phyloP scores from a whole-genome alignment of 2,113 vertebrate species.

The Cacatua alba region DNA sequence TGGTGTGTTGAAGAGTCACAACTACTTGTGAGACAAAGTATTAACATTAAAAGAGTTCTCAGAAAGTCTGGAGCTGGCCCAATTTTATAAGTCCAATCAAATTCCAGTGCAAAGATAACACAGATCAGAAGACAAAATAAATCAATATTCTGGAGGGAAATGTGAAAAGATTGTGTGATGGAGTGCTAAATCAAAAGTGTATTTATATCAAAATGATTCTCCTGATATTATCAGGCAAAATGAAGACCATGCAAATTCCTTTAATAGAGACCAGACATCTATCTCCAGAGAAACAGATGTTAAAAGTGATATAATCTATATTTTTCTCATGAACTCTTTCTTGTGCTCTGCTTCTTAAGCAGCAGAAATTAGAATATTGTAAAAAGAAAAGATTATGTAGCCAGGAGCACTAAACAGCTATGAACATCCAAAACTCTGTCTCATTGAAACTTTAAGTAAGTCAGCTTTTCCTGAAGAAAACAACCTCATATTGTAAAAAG shows the following conservation, averaged over 20 bases:
- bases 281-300: neutral
- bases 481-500: neutral
- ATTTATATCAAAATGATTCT: conserved; percentile 38
- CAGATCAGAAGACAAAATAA: conserved; percentile 17
- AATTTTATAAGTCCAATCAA: neutral
- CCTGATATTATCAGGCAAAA: neutral
- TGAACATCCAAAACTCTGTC: neutral
- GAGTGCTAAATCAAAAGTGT: conserved; percentile 13
- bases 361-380: neutral
- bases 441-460: neutral
- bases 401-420: neutral
- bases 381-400: neutral
- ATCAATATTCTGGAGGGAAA: conserved; percentile 10
- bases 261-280: neutral
- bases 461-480: neutral
- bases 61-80: neutral
- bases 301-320: neutral
- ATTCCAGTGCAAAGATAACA: conserved; percentile 18
- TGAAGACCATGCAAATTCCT: conserved; percentile 10
- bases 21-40: neutral
- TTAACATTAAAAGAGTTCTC: neutral
- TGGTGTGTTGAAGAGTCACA: neutral
- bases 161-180: neutral
- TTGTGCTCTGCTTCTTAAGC: neutral
- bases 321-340: neutral